Evolutionary conservation across 2,888 invertebrate species (phyloP).

Genomic region (Chymomyza procnemis): DNA sequence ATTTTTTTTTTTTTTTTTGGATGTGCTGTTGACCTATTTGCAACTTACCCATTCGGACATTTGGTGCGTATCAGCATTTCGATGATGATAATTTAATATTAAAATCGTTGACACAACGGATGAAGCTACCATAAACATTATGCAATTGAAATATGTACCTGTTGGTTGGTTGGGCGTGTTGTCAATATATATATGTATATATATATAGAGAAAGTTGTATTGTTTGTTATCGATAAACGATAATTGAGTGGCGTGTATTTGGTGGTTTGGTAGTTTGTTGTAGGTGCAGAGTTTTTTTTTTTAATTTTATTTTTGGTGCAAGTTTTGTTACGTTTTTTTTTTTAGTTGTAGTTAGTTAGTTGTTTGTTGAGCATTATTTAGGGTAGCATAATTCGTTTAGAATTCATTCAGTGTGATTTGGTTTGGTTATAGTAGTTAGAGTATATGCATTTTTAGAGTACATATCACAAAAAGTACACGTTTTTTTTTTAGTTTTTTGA

Average conservation of each 20-base stretch:
- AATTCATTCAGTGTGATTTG: slow-evolving; percentile 54
- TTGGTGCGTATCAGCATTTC: slow-evolving; percentile 96
- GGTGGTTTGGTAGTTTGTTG: slow-evolving; percentile 30
- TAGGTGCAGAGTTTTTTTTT: slow-evolving; percentile 29
- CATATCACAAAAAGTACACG: slow-evolving; percentile 51
- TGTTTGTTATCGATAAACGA: slow-evolving; percentile 27
- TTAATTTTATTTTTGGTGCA: slow-evolving; percentile 22
- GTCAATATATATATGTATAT: slow-evolving; percentile 66
- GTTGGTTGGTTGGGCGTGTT: slow-evolving; percentile 79
- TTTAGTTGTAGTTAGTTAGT: slow-evolving; percentile 30
- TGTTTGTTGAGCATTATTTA: slow-evolving; percentile 59
- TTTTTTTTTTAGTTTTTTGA: slow-evolving; percentile 33
- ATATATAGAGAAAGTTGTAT: slow-evolving; percentile 39
- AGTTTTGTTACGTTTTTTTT: slow-evolving; percentile 22
- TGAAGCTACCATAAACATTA: slow-evolving; percentile 99
- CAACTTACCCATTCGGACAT: slow-evolving; percentile 96
- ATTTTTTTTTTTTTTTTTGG: slow-evolving; percentile 25
- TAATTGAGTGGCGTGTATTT: slow-evolving; percentile 15
- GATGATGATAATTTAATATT: slow-evolving; percentile 98
- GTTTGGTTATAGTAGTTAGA: slow-evolving; percentile 1
- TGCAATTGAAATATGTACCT: slow-evolving; percentile 99
- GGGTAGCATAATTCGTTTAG: slow-evolving; percentile 62
- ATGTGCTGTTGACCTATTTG: slow-evolving; percentile 50
- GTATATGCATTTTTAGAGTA: slow-evolving; percentile 33
- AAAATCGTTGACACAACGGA: slow-evolving; percentile 98